Conservation (phyloP, 2,888 invertebrate species). For the Trichacis sp. region DNA sequence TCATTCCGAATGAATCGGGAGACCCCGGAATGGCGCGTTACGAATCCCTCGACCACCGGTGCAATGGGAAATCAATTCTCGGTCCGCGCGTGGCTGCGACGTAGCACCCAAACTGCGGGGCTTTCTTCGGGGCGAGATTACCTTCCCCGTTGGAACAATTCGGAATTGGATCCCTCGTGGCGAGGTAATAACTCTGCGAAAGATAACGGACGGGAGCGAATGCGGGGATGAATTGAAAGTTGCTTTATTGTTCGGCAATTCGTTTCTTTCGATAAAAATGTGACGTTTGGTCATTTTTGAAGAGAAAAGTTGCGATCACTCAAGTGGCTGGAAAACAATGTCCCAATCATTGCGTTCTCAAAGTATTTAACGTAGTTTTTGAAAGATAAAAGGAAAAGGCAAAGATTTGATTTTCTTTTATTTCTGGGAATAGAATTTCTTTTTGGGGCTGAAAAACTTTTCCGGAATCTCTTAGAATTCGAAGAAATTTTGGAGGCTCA, state of each 20-base stretch:
- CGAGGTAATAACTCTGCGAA: constrained; percentile 20
- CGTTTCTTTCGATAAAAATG: background rate
- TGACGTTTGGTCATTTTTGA: too few species aligned
- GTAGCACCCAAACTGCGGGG: constrained; percentile 9
- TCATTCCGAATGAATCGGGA: background rate
- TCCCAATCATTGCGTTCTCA: too few species aligned
- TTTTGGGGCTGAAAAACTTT: too few species aligned
- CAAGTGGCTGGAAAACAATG: too few species aligned
- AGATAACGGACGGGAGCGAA: constrained; percentile 11
- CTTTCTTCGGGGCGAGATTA: constrained; percentile 21
- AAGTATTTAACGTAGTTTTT: too few species aligned
- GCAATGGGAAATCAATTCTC: constrained; percentile 18
- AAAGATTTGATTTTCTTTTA: too few species aligned
- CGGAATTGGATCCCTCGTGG: constrained; percentile 25
- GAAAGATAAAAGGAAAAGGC: too few species aligned
- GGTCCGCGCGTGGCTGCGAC: background rate
- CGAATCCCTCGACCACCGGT: background rate
- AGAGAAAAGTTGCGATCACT: too few species aligned
- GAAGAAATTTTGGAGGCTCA: too few species aligned
- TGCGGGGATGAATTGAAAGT: background rate
- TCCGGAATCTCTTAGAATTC: too few species aligned
- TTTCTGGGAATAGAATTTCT: too few species aligned
- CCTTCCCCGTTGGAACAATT: constrained; percentile 26
- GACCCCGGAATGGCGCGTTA: constrained; percentile 7
- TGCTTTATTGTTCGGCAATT: background rate